phyloP scores from a whole-genome alignment of 2,797 vertebrate genomes.

The Xerus rutilus region DNA sequence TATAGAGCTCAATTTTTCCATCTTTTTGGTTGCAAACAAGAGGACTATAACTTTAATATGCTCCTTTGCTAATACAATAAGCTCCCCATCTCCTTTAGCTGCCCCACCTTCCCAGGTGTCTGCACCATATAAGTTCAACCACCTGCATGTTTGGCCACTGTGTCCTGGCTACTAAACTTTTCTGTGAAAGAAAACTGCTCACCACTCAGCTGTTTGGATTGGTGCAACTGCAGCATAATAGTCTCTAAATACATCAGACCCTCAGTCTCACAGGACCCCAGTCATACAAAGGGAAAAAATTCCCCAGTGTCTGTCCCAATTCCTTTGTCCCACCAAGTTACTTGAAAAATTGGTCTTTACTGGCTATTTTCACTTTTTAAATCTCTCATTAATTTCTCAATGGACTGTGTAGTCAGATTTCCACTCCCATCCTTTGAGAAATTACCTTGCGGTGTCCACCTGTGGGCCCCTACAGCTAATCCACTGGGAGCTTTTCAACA shows the following conservation, averaged over 20 bases:
- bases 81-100: background rate
- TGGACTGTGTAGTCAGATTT: background rate
- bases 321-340: background rate
- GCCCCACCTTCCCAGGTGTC: background rate
- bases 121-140: background rate
- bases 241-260: background rate
- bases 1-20: too few species aligned
- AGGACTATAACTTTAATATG: too few species aligned
- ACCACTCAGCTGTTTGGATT: background rate
- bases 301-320: background rate
- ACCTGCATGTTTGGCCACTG: background rate
- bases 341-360: background rate
- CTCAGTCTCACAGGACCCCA: background rate
- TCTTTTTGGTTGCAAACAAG: too few species aligned
- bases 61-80: background rate
- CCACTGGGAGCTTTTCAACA: background rate
- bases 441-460: background rate
- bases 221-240: background rate
- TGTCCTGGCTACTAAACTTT: background rate
- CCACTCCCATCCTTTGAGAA: background rate
- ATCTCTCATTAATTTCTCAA: background rate
- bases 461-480: background rate
- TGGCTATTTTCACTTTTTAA: background rate
- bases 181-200: background rate
- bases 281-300: background rate